A percentile compares a stretch with the other conserved stretches of the same genome.
Evolutionary conservation across 2,888 invertebrate species (phyloP).

Genomic region (Euplexia lucipara): DNA sequence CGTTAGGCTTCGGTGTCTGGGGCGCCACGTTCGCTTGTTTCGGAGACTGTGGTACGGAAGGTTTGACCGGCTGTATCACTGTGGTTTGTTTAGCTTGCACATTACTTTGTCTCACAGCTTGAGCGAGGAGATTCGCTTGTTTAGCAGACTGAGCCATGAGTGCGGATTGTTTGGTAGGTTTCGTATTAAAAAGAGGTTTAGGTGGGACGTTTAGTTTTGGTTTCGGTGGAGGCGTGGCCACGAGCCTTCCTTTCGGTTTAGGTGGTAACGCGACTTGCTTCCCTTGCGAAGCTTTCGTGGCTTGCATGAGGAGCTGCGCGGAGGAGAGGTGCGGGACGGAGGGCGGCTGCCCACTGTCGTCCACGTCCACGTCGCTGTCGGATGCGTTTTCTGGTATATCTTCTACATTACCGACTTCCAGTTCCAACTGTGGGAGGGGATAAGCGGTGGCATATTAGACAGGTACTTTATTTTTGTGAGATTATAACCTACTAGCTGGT

Average conservation of each 20-base stretch:
- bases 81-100: slow-evolving; percentile 63
- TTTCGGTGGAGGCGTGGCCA: slow-evolving; percentile 69
- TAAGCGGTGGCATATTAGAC: background rate
- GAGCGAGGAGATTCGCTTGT: slow-evolving; percentile 74
- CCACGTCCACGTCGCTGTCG: slow-evolving; percentile 87
- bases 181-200: slow-evolving; percentile 57
- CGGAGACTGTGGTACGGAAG: slow-evolving; percentile 55
- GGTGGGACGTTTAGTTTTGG: slow-evolving; percentile 64
- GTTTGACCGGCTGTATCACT: slow-evolving; percentile 53
- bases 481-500: too few relatives aligned
- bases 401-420: slow-evolving; percentile 77
- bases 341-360: slow-evolving; percentile 75
- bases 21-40: slow-evolving; percentile 54
- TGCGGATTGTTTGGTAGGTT: slow-evolving; percentile 68
- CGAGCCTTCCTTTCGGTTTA: slow-evolving; percentile 74
- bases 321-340: slow-evolving; percentile 78
- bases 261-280: slow-evolving; percentile 68
- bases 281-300: slow-evolving; percentile 74
- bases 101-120: slow-evolving; percentile 72
- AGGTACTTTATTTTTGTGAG: too few relatives aligned
- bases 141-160: slow-evolving; percentile 78
- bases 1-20: slow-evolving; percentile 54
- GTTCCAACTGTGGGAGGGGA: slow-evolving; percentile 74
- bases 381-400: slow-evolving; percentile 80
- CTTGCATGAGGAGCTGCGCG: slow-evolving; percentile 85